Conservation (phyloP, 2,113 vertebrate species). For the Grammatotria lemairii region DNA sequence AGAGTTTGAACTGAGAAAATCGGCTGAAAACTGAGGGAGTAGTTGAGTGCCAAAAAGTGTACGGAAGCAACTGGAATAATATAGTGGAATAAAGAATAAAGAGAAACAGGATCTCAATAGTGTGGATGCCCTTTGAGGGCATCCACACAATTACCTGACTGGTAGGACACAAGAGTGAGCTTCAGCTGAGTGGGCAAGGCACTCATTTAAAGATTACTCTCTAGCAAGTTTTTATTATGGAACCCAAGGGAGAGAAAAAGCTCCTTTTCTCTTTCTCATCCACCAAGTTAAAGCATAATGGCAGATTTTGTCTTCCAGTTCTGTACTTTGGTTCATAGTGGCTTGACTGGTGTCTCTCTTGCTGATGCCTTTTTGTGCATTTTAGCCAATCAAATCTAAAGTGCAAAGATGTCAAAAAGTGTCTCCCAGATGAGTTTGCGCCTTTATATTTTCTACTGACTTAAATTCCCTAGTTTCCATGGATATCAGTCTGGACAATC, state of each 20-base stretch:
- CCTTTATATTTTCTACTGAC: background rate
- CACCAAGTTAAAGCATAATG: background rate
- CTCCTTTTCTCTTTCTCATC: background rate
- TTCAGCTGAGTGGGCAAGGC: background rate
- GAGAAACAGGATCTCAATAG: too few relatives aligned
- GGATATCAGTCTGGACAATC: background rate
- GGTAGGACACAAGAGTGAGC: background rate
- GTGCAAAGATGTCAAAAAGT: background rate
- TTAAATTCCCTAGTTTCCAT: background rate
- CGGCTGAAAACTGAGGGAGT: too few relatives aligned
- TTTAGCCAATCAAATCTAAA: background rate
- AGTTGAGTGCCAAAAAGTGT: too few relatives aligned
- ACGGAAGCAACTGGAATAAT: too few relatives aligned
- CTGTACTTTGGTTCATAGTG: background rate
- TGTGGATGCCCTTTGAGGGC: too few relatives aligned
- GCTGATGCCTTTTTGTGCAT: background rate
- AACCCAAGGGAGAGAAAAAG: background rate
- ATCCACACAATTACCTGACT: background rate
- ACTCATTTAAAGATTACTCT: background rate
- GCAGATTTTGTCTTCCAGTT: background rate
- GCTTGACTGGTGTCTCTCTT: background rate
- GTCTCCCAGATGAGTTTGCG: background rate
- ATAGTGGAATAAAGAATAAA: too few relatives aligned
- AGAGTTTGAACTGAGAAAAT: too few relatives aligned
- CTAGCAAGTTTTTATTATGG: background rate